These are phyloP conservation scores for Porites lobata DNA, from an alignment of 92 coral and sea anemone species.

Conservation along the genomic window DNA sequence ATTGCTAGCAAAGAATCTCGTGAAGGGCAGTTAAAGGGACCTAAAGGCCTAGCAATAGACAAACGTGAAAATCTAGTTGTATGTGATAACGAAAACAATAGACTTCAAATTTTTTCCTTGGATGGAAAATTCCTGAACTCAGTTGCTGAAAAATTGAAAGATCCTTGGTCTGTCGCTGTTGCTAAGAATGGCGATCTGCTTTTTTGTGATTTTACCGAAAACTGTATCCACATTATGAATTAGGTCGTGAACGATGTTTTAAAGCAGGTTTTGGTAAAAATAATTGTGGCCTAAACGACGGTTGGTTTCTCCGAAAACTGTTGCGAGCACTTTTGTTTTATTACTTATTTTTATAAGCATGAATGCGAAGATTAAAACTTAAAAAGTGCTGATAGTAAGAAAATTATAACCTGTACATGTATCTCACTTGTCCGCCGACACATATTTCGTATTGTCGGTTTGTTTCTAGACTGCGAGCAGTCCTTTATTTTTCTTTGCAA, in stretches of 20 bases:
- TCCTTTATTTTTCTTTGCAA: too few species aligned
- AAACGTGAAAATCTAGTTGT: slow-evolving; percentile 46
- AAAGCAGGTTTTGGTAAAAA: background rate
- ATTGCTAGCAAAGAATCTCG: slow-evolving; percentile 42
- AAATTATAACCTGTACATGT: too few species aligned
- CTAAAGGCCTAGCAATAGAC: slow-evolving; percentile 59
- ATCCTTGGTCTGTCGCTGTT: background rate
- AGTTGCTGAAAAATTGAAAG: background rate
- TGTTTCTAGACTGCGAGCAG: too few species aligned
- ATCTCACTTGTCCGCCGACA: too few species aligned
- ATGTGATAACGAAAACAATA: slow-evolving; percentile 21
- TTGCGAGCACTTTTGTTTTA: too few species aligned
- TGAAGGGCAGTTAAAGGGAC: slow-evolving; percentile 53
- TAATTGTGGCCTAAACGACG: too few species aligned
- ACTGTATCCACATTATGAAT: background rate
- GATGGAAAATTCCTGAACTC: slow-evolving; percentile 21
- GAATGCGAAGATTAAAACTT: too few species aligned
- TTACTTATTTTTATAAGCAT: too few species aligned
- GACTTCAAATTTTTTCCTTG: background rate
- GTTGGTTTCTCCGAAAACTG: too few species aligned
- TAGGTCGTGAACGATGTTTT: background rate
- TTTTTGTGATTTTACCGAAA: background rate
- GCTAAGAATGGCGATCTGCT: slow-evolving; percentile 11
- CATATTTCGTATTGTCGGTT: too few species aligned
- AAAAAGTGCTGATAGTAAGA: too few species aligned